Evolutionary conservation across 2,113 vertebrate genomes (phyloP), one percentile per base, ranked within the genome.

Genomic region (Epinephelus cyanopodus): DNA sequence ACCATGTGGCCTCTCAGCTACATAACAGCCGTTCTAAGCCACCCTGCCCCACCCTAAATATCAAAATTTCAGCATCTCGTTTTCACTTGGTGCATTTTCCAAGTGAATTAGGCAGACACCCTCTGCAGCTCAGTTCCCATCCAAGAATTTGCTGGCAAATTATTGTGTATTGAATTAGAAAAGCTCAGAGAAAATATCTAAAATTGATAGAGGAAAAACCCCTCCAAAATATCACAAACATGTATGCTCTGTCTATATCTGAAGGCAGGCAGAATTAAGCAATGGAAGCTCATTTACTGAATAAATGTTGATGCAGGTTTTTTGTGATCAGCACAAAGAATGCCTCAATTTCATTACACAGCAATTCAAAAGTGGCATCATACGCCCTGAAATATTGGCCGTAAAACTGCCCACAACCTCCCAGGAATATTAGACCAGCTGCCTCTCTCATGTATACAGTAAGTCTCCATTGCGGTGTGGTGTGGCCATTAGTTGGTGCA

Each of bases 141-240:
- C 78, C 78, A 62, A 68, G 29, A 81, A 72, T 77, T 76, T 81
- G 19, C 70, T 83, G 91, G 82, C 58, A 84, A 82, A 85, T 85
- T 23, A 67, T 33, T 48, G 45, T 47, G 56, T 12, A 72, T 53
- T 72, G 18, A 76, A 79, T 89, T 65, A 72, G 68, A 48, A 50
- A 74, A 70, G 29, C 82, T 33, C 48, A 74, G 23, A 62, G 45
- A 17, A 81, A 70, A 73, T 27, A 54, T 19, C 27, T 60, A 70
- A 66, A 52, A 57, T 8, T 23, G 14, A 52, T 19, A 14, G 6
- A 12, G 11, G 11, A 56, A 10, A 69, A 69, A 68, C 67, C 23
- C 11, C 14, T 42, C 64, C 11, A 65, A 33, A 47, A 54, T 48
- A 73, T 71, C 56, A 74, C 15, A 53, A 15, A 75, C 29, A 66